These are phyloP conservation scores for Drosophila mauritiana DNA, from an alignment of 1,140 invertebrate species.

Conservation along the genomic window DNA sequence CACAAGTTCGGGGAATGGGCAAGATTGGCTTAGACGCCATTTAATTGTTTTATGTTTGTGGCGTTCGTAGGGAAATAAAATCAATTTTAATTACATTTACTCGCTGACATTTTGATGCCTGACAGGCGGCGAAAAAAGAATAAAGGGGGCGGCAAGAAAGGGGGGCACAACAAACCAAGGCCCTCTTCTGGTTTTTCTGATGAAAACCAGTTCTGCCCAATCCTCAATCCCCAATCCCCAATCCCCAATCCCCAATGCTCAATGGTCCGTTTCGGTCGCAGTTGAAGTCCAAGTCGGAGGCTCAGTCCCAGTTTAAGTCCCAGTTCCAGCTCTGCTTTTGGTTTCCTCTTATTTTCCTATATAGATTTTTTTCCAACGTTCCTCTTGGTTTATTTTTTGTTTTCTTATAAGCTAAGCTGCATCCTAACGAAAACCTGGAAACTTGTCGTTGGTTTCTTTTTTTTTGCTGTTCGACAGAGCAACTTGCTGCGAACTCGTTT, in stretches of 20 bases:
- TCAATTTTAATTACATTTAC: conserved; percentile 78
- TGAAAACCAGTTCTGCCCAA: conserved; percentile 44
- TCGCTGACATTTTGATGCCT: conserved; percentile 60
- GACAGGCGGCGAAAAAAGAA: neutral
- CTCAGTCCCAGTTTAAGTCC: conserved; percentile 20
- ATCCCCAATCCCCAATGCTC: conserved; percentile 22
- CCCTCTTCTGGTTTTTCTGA: conserved; percentile 27
- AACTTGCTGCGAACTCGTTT: conserved; percentile 78
- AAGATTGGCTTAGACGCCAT: conserved; percentile 41
- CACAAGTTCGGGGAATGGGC: conserved; percentile 12
- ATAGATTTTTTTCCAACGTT: conserved; percentile 9
- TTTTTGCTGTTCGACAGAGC: conserved; percentile 27
- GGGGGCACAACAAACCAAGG: conserved; percentile 6
- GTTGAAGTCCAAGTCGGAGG: conserved; percentile 8
- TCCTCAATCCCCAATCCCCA: conserved; percentile 11
- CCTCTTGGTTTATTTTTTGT: conserved; percentile 1
- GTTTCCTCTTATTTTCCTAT: conserved; percentile 13
- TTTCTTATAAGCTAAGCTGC: conserved; percentile 12
- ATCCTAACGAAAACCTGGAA: conserved; percentile 58
- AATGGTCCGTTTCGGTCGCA: conserved; percentile 35
- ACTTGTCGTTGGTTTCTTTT: conserved; percentile 49
- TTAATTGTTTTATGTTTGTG: conserved; percentile 72
- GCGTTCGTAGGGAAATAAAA: conserved; percentile 58
- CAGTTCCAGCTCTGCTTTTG: conserved; percentile 37
- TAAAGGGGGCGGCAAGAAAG: neutral